A percentile compares a stretch with the other conserved stretches of the same genome.
Conservation (phyloP, 2,888 invertebrate species). For the Fragum whitleyi region DNA sequence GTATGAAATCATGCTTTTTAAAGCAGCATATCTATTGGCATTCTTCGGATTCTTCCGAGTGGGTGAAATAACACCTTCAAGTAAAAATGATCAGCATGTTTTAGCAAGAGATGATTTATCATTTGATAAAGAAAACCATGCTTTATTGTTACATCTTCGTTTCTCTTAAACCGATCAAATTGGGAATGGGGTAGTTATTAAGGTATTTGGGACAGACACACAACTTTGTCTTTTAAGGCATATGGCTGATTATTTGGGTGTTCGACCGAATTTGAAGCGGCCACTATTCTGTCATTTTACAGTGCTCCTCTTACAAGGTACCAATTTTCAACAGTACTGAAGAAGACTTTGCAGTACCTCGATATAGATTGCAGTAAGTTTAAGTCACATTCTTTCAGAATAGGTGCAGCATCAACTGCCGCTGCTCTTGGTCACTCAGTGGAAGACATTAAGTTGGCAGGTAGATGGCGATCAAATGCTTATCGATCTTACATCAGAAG, state of each 20-base stretch:
- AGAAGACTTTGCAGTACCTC: slow-evolving; percentile 1
- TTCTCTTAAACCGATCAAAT: no score
- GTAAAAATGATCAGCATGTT: slow-evolving; percentile 38
- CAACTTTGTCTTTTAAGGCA: slow-evolving; percentile 19
- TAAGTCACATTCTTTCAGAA: slow-evolving; percentile 48
- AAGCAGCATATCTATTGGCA: slow-evolving; percentile 39
- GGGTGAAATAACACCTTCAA: slow-evolving; percentile 39
- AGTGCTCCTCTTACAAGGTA: slow-evolving; percentile 42
- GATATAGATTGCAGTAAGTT: background rate
- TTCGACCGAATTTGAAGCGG: background rate
- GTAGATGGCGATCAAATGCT: slow-evolving; percentile 41
- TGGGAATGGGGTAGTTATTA: no score
- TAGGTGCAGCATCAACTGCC: slow-evolving; percentile 37
- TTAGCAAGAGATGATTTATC: no score
- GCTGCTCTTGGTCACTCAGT: slow-evolving; percentile 20
- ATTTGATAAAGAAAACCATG: no score
- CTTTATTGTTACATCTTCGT: no score
- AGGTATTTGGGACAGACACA: background rate
- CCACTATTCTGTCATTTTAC: slow-evolving; percentile 39
- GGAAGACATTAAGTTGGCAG: slow-evolving; percentile 27
- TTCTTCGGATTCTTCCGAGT: slow-evolving; percentile 44
- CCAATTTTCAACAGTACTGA: slow-evolving; percentile 43
- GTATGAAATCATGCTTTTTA: slow-evolving; percentile 39
- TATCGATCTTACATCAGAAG: slow-evolving; percentile 26
- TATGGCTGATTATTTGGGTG: slow-evolving; percentile 14